Conservation (phyloP, 2,113 vertebrate genomes). For the Muscicapa adusta region DNA sequence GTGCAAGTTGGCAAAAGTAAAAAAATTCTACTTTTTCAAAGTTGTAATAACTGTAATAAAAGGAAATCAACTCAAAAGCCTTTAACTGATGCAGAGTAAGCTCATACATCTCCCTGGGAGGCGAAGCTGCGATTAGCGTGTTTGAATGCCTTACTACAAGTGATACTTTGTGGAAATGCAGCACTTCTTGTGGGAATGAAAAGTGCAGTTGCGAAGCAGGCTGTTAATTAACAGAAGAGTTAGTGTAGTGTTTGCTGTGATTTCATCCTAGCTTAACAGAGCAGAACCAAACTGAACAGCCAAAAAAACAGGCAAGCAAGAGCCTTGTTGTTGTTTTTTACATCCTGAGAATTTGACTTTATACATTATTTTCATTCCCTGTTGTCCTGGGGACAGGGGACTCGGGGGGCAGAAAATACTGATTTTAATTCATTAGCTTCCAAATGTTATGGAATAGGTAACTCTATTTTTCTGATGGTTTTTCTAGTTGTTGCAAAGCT, state of each 20-base stretch:
- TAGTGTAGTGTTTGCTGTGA: conserved; percentile 55
- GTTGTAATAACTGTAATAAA: background rate
- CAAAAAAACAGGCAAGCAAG: background rate
- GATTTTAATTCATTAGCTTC: background rate
- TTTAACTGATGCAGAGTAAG: background rate
- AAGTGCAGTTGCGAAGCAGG: conserved; percentile 28
- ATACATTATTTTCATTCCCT: background rate
- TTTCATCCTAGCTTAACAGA: conserved; percentile 53
- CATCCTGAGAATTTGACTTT: background rate
- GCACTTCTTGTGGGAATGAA: conserved; percentile 45
- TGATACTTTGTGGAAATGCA: conserved; percentile 59
- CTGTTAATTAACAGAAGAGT: conserved; percentile 62
- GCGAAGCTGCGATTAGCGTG: conserved; percentile 40
- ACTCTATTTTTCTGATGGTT: background rate
- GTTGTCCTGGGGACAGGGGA: background rate
- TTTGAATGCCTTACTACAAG: conserved; percentile 58
- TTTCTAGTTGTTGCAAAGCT: background rate
- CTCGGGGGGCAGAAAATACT: background rate
- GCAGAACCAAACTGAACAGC: conserved; percentile 38
- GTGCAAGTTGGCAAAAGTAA: background rate
- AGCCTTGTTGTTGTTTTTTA: background rate
- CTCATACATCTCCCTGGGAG: conserved; percentile 19
- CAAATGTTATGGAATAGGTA: background rate
- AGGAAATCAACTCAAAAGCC: background rate
- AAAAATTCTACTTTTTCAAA: background rate